These are phyloP conservation scores for Numenius phaeopus DNA, from an alignment of 2,797 vertebrate species.

Conservation along the genomic window DNA sequence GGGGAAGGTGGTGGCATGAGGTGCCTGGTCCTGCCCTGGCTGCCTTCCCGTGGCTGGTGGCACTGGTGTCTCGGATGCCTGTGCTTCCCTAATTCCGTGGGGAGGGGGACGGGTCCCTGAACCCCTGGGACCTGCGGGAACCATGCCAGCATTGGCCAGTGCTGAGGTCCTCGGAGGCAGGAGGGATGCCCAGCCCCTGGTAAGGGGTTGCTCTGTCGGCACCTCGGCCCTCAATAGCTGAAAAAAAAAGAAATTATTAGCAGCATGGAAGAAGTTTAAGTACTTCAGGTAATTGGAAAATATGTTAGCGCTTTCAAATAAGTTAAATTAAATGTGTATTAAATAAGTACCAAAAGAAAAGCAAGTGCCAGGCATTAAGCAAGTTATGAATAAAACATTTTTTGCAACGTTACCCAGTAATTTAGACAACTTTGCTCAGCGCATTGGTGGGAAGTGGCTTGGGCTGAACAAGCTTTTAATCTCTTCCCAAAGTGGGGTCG, in stretches of 20 bases:
- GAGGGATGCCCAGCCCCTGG: neutral
- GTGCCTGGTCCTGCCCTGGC: neutral
- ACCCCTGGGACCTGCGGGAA: fast-evolving
- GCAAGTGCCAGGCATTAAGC: neutral
- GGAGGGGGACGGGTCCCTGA: fast-evolving
- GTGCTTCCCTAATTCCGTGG: fast-evolving
- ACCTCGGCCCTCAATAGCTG: neutral
- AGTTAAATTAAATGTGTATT: slow-evolving; percentile 28
- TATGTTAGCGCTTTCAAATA: neutral
- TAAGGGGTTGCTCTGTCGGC: neutral
- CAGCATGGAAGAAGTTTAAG: neutral
- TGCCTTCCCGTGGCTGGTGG: neutral
- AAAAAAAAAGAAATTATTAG: neutral
- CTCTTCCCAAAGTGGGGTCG: neutral
- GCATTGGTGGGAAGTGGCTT: neutral
- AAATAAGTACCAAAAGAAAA: slow-evolving; percentile 16
- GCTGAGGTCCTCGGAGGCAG: fast-evolving
- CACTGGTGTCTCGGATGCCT: fast-evolving
- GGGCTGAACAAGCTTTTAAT: fast-evolving
- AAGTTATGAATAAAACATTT: neutral
- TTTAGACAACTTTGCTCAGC: neutral
- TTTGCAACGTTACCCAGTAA: neutral
- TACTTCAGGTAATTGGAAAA: slow-evolving; percentile 44
- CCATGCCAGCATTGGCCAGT: too few relatives aligned
- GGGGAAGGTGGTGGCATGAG: fast-evolving